Evolutionary conservation across 53 echinoderm and acorn worm genomes (phyloP), one percentile per base, ranked within the genome.

Genomic region (Pentamera pediparva): DNA sequence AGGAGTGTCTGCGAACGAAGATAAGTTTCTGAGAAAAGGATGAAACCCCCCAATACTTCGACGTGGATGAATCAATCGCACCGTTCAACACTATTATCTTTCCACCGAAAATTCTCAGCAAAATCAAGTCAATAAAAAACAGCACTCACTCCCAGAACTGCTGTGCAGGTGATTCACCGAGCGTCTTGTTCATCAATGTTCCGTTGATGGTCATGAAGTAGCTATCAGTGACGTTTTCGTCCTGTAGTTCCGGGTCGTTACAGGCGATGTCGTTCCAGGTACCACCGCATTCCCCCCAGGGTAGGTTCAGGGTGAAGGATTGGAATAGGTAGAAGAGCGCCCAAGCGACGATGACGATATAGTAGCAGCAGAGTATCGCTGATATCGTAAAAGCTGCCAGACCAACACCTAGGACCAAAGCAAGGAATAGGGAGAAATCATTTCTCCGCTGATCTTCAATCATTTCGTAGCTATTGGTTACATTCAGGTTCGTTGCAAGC

Each of bases 91-190:
- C n/a, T n/a, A n/a, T n/a, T n/a, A n/a, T n/a, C n/a, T n/a, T n/a
- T n/a, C n/a, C n/a, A n/a, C n/a, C n/a, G n/a, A n/a, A n/a, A n/a
- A n/a, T n/a, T n/a, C n/a, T n/a, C n/a, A n/a, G n/a, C n/a, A n/a
- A n/a, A n/a, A n/a, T n/a, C n/a, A n/a, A n/a, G n/a, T n/a, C 8
- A 41, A 54, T 8, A 19, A 28, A 54, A 10, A 6, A 54, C 11
- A 7, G 26, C 24, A 80, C 91, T 91, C 84, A 91, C 91, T 87
- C 86, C 91, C 92, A 92, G 48, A 86, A 92, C 57, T 92, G 92
- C 37, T 92, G 82, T 13, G 92, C 84, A 0, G 92, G 82, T 2
- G 92, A 92, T 58, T 92, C 78, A 41, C 81, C 92, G 0, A 85
- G 25, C 0, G 52, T 45, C 63, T 81, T 85, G 4, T 80, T 76